Evolutionary conservation across 2,888 invertebrate genomes (phyloP), one percentile per base, ranked within the genome.

Genomic region (Mylabris sibirica): DNA sequence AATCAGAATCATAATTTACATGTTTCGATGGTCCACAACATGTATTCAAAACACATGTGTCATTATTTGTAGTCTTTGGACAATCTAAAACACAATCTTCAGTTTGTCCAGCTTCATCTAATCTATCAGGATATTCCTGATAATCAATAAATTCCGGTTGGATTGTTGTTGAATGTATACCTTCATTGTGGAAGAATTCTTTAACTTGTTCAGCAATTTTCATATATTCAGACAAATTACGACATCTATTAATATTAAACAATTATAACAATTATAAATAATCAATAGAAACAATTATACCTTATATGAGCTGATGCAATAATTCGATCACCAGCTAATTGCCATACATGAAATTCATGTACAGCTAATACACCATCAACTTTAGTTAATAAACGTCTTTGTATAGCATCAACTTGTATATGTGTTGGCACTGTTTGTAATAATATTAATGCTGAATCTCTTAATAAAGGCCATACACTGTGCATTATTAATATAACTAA

Each of bases 281-380:
- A n/a, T 14, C 9, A 12, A 24, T 11, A 30, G 4, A 30, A n/a
- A 6, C 26, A 12, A 59, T 3, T 80, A 77, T 79, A 92, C 93
- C 95, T 92, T 81, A 99, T 97, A 83, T 99, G 98, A 5, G 98
- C 98, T 14, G 98, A 97, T 64, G 98, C 98, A 76, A 99, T 98
- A 75, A 98, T 98, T 75, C 97, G 90, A 85, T 97, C 97, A 0
- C 98, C 98, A 44, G 98, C 96, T 77, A 99, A 87, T 86, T 98
- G 98, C 99, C 99, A 99, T 11, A 99, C 96, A 84, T 99, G 98
- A 83, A 99, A 97, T 85, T 99, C 98, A 82, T 99, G 98, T 1
- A 99, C 97, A 0, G 97, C 98, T 65, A 97, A 85, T 24, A 98
- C 96, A 0, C 98, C 98, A 79, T 97, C 96, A 30, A 98, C 94